phyloP scores from a whole-genome alignment of 2,888 invertebrate genomes.

The Meteorus colon region DNA sequence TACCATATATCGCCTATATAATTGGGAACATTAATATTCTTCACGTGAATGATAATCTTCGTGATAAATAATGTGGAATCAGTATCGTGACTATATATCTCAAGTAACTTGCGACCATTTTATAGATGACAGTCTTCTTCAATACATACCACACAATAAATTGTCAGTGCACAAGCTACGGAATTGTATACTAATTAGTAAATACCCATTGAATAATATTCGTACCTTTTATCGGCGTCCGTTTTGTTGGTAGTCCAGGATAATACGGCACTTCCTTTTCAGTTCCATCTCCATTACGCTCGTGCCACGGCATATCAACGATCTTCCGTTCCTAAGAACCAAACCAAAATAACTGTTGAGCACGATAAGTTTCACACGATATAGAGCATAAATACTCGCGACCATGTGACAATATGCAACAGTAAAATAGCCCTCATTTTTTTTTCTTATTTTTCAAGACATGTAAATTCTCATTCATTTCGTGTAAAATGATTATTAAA shows the following conservation, averaged over 20 bases:
- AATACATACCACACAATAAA: constrained; percentile 71
- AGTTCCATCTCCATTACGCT: constrained; percentile 75
- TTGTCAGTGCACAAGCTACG: constrained; percentile 71
- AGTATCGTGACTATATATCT: constrained; percentile 51
- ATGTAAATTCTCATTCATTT: too few species aligned
- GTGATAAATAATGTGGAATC: background rate
- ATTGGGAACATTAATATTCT: background rate
- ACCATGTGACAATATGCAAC: too few species aligned
- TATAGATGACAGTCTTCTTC: constrained; percentile 58
- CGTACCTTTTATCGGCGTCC: constrained; percentile 87
- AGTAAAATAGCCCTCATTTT: too few species aligned
- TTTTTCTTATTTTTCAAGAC: too few species aligned
- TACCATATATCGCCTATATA: background rate
- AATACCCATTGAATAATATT: constrained; percentile 59
- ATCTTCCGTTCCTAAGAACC: constrained; percentile 76
- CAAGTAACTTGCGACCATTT: constrained; percentile 50
- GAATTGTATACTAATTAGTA: constrained; percentile 69
- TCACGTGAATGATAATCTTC: background rate
- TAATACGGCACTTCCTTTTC: constrained; percentile 81
- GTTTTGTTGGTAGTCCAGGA: constrained; percentile 83
- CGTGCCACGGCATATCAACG: constrained; percentile 86
- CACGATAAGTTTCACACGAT: too few species aligned
- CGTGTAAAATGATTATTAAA: too few species aligned
- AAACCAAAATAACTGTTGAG: constrained; percentile 9
- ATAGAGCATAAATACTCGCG: too few species aligned